These are phyloP conservation scores for Furcifer pardalis DNA, from an alignment of 2,797 vertebrate genomes.

Conservation along the genomic window DNA sequence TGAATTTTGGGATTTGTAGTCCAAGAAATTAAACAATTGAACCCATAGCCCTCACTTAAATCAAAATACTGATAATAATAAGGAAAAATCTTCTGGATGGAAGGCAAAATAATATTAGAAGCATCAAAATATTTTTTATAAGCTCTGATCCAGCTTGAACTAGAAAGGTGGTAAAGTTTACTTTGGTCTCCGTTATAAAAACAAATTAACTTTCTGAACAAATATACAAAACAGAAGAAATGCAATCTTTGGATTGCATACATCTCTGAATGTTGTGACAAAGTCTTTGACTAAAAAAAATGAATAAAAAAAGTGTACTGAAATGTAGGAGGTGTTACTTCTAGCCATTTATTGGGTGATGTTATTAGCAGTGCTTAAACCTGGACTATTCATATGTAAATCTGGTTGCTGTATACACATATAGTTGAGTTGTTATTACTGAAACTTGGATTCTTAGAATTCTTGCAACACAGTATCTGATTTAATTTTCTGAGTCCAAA, in stretches of 20 bases:
- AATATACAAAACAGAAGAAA: background rate
- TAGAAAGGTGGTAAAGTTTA: background rate
- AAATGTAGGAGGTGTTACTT: background rate
- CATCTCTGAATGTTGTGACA: background rate
- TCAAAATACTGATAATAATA: too few relatives aligned
- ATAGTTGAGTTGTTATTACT: background rate
- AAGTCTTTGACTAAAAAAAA: background rate
- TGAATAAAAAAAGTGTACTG: background rate
- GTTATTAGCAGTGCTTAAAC: background rate
- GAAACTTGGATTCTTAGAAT: background rate
- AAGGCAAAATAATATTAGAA: background rate
- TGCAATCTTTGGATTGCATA: background rate
- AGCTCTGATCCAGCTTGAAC: background rate
- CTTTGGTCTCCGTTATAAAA: background rate
- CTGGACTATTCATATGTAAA: background rate
- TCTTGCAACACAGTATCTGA: background rate
- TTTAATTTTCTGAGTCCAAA: conserved; percentile 25
- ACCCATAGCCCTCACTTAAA: too few relatives aligned
- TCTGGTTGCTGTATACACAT: background rate
- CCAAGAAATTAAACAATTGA: too few relatives aligned
- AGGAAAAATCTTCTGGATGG: background rate
- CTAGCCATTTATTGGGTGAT: background rate
- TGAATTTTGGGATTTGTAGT: too few relatives aligned
- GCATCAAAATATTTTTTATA: background rate
- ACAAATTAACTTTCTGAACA: background rate